A percentile compares a stretch with the other conserved stretches of the same genome.
Evolutionary conservation across 1,140 invertebrate species (phyloP).

Genomic region (Drosophila nigrodunni): DNA sequence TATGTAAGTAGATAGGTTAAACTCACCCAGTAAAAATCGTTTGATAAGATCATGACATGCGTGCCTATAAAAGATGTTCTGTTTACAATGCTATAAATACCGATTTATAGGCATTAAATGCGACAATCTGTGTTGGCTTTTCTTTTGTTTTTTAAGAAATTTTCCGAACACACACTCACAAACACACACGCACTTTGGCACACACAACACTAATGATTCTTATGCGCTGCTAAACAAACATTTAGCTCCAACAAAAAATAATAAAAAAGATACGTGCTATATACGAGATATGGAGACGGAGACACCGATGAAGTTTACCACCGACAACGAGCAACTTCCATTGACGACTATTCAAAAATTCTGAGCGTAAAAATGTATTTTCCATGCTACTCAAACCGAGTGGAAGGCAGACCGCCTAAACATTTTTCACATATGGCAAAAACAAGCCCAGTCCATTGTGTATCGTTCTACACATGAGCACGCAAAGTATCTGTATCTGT

Average conservation of each 20-base stretch:
- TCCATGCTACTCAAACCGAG: slow-evolving; percentile 50
- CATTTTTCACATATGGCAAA: slow-evolving; percentile 80
- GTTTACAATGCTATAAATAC: slow-evolving; percentile 51
- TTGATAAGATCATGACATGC: slow-evolving; percentile 64
- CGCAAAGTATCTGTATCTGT: slow-evolving; percentile 64
- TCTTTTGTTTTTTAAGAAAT: slow-evolving; percentile 40
- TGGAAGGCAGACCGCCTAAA: slow-evolving; percentile 66
- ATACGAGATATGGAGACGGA: neutral
- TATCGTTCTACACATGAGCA: slow-evolving; percentile 59
- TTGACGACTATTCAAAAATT: slow-evolving; percentile 77
- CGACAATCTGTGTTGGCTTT: slow-evolving; percentile 25
- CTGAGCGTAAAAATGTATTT: slow-evolving; percentile 58
- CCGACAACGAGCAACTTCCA: slow-evolving; percentile 65
- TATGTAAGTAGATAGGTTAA: neutral
- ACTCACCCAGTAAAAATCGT: slow-evolving; percentile 71
- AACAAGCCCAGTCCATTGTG: slow-evolving; percentile 73
- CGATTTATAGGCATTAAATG: slow-evolving; percentile 39
- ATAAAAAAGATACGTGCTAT: slow-evolving; percentile 18
- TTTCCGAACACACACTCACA: neutral
- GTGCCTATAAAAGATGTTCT: slow-evolving; percentile 39
- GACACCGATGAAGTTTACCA: slow-evolving; percentile 14
- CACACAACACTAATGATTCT: slow-evolving; percentile 37
- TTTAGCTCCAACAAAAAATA: slow-evolving; percentile 36
- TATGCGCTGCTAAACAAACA: slow-evolving; percentile 40
- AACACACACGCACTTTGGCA: neutral